A percentile compares a stretch with the other conserved stretches of the same genome.
Conservation (phyloP, 2,113 vertebrate species). For the Coryphaenoides rupestris region DNA sequence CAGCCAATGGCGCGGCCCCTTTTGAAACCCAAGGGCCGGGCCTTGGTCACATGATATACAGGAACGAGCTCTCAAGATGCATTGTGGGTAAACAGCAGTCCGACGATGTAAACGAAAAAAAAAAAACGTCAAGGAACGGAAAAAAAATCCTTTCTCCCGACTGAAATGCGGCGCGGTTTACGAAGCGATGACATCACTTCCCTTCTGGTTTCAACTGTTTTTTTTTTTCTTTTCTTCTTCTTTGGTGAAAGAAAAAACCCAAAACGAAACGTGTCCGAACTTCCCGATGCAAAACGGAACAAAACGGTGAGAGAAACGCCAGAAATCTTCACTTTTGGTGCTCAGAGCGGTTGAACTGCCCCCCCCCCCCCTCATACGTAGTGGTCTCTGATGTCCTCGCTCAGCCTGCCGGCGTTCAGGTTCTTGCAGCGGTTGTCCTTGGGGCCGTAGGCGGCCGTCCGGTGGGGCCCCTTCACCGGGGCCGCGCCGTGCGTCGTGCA, state of each 20-base stretch:
- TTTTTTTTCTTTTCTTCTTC: constrained; percentile 32
- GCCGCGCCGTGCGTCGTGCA: constrained; percentile 70
- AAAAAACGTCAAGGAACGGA: constrained; percentile 39
- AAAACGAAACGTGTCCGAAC: constrained; percentile 62
- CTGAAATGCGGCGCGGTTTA: neutral
- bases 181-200: constrained; percentile 18
- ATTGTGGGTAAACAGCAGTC: neutral
- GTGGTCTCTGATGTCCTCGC: constrained; percentile 78
- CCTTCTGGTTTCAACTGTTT: constrained; percentile 27
- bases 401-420: constrained; percentile 70
- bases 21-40: neutral
- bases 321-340: constrained; percentile 50
- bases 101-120: constrained; percentile 72
- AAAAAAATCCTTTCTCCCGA: neutral
- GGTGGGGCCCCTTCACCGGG: constrained; percentile 74
- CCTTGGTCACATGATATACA: neutral
- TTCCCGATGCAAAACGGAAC: constrained; percentile 75
- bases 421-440: constrained; percentile 92
- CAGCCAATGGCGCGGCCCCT: neutral
- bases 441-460: constrained; percentile 77
- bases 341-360: constrained; percentile 34
- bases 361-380: constrained; percentile 40
- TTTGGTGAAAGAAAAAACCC: constrained; percentile 51
- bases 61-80: constrained; percentile 9
- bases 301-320: constrained; percentile 27